Evolutionary conservation across 2,113 vertebrate species (phyloP).

Genomic region (Orycteropus afer): DNA sequence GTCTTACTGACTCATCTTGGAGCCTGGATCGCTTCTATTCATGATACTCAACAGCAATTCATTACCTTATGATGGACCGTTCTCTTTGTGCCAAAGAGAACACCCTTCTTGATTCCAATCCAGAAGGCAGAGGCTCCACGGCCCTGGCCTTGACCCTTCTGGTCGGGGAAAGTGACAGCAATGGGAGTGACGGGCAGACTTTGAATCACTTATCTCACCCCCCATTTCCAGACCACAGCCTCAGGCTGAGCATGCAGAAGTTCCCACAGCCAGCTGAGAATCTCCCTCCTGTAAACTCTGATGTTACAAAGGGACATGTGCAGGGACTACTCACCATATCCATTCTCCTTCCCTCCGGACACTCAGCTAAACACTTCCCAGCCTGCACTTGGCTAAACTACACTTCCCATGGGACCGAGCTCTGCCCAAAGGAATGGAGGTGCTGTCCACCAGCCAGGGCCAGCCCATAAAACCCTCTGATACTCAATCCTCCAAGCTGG

Average conservation of each 20-base stretch:
- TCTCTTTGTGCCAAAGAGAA: neutral
- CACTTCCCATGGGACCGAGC: too few relatives aligned
- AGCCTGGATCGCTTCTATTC: neutral
- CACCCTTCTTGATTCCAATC: neutral
- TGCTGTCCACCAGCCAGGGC: neutral
- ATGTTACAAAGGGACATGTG: neutral
- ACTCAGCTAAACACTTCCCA: neutral
- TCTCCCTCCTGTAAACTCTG: neutral
- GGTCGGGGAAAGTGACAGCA: neutral
- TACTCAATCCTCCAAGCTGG: neutral
- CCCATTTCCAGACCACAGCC: neutral
- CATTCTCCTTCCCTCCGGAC: fast-evolving
- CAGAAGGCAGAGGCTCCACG: neutral
- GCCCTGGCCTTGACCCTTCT: neutral
- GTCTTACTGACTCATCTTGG: neutral
- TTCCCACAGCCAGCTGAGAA: neutral
- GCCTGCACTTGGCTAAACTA: too few relatives aligned
- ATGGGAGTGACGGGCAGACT: too few relatives aligned
- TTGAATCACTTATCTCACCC: too few relatives aligned
- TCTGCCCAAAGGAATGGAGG: fast-evolving
- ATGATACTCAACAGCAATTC: neutral
- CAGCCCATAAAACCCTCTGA: too few relatives aligned
- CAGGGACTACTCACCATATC: neutral
- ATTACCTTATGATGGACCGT: neutral
- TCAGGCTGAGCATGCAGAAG: neutral